These are phyloP conservation scores for Protophormia terraenovae DNA, from an alignment of 2,888 invertebrate species.

Conservation along the genomic window DNA sequence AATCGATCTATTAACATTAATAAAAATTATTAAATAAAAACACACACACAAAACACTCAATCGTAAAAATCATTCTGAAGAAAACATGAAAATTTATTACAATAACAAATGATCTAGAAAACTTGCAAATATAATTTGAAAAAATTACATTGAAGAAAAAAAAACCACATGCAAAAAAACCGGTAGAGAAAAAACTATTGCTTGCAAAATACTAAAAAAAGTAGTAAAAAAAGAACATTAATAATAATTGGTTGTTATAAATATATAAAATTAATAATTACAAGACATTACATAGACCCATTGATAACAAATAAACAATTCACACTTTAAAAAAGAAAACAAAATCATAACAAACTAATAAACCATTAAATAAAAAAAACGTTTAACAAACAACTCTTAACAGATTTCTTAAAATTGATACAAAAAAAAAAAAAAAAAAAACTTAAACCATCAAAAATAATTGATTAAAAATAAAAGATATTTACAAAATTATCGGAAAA, in stretches of 20 bases:
- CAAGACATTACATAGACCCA: not conserved
- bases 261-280: not conserved
- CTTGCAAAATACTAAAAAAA: conserved; percentile 2
- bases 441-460: not conserved
- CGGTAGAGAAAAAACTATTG: not conserved
- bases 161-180: conserved; percentile 4
- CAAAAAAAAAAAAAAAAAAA: not conserved
- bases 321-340: not conserved
- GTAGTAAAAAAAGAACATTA: conserved; percentile 4
- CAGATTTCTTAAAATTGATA: conserved; percentile 6
- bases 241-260: conserved; percentile 27
- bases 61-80: too few species aligned
- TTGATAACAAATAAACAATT: not conserved
- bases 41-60: too few species aligned
- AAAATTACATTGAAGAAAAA: not conserved
- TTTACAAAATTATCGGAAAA: conserved; percentile 17
- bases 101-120: too few species aligned
- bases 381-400: conserved; percentile 2
- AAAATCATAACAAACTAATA: not conserved
- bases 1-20: too few species aligned
- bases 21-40: too few species aligned
- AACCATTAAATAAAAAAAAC: not conserved
- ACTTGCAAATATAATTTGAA: not conserved
- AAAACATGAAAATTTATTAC: too few species aligned
- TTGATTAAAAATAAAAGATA: not conserved